Evolutionary conservation across 2,888 invertebrate genomes (phyloP).

Genomic region (Polydrusus cervinus): DNA sequence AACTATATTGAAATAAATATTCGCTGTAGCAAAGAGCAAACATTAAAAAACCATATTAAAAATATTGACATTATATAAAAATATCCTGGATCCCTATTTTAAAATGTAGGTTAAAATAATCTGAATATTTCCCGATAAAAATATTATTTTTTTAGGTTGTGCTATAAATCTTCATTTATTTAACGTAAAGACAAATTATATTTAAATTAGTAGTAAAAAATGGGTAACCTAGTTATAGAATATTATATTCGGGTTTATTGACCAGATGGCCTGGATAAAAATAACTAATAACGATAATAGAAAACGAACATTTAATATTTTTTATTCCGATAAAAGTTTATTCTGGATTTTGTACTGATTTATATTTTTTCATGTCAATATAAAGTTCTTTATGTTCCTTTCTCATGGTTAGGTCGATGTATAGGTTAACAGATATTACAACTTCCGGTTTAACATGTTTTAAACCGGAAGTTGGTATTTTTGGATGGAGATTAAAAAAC

Average conservation of each 20-base stretch:
- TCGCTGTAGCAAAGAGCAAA: no score
- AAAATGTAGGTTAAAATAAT: constrained; percentile 1
- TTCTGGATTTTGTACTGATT: no score
- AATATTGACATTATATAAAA: neutral
- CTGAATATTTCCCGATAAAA: neutral
- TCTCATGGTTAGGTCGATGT: no score
- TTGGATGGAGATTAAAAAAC: no score
- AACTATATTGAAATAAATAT: neutral
- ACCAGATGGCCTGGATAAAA: neutral
- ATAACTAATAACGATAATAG: neutral
- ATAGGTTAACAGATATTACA: no score
- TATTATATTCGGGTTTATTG: neutral
- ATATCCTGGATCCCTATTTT: neutral
- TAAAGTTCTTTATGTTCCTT: no score
- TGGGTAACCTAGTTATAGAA: constrained; percentile 11
- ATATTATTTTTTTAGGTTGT: neutral
- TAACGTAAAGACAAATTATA: neutral
- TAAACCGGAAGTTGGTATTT: no score
- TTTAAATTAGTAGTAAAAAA: neutral
- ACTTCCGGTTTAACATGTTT: no score
- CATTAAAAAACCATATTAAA: neutral
- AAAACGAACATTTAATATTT: no score
- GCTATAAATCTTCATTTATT: neutral
- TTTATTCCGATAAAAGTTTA: no score
- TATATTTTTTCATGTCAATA: no score